A percentile compares a stretch with the other conserved stretches of the same genome.
Conservation (phyloP, 1,140 invertebrate species). For the Physella acuta region DNA sequence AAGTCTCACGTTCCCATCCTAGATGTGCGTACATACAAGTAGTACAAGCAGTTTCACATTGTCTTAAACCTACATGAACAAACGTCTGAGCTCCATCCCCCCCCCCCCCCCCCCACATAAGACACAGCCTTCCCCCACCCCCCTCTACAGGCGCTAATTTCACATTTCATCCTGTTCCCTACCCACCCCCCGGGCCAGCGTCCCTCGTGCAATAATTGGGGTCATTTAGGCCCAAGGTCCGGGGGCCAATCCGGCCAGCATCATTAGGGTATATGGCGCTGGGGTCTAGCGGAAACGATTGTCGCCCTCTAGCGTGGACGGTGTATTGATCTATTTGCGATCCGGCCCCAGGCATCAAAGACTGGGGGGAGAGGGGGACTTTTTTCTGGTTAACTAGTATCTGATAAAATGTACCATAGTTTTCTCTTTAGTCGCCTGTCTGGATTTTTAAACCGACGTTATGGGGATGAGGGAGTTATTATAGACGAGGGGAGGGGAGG, state of each 20-base stretch:
- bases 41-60: too few relatives aligned
- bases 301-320: slow-evolving; percentile 7
- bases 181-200: neutral
- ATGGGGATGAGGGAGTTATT: too few relatives aligned
- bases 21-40: too few relatives aligned
- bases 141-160: slow-evolving; percentile 17
- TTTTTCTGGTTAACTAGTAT: too few relatives aligned
- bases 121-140: neutral
- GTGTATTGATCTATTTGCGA: slow-evolving; percentile 11
- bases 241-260: slow-evolving; percentile 10
- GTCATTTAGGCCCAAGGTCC: slow-evolving; percentile 15
- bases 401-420: too few relatives aligned
- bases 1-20: too few relatives aligned
- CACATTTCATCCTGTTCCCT: slow-evolving; percentile 3
- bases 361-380: too few relatives aligned
- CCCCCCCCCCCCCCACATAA: neutral
- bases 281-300: slow-evolving; percentile 19
- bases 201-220: slow-evolving; percentile 15
- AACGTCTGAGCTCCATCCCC: neutral
- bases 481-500: too few relatives aligned
- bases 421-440: too few relatives aligned
- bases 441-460: too few relatives aligned
- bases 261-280: slow-evolving; percentile 9
- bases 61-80: too few relatives aligned
- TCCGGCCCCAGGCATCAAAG: neutral